phyloP scores from a whole-genome alignment of 1,140 invertebrate species.

The Zaprionus vittiger region DNA sequence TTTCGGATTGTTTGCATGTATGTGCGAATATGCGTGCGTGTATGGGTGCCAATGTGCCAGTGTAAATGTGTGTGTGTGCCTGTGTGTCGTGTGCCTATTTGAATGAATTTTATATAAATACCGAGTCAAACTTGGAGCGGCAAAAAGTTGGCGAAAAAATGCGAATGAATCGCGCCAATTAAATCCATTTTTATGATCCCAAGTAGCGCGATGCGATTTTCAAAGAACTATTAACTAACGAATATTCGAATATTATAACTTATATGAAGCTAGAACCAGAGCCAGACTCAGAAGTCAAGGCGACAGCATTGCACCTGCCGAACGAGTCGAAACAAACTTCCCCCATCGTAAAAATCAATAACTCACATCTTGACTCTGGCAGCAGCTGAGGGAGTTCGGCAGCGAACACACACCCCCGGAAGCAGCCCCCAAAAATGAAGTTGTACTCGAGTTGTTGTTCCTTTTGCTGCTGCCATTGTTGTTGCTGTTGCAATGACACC shows the following conservation, averaged over 20 bases:
- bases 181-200: slow-evolving; percentile 28
- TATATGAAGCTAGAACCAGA: not conserved
- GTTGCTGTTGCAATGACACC: slow-evolving; percentile 50
- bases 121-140: slow-evolving; percentile 36
- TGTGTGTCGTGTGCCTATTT: slow-evolving; percentile 31
- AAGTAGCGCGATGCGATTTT: not conserved
- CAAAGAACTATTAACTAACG: slow-evolving; percentile 10
- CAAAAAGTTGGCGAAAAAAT: slow-evolving; percentile 29
- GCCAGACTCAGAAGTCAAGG: slow-evolving; percentile 3
- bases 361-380: slow-evolving; percentile 52
- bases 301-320: slow-evolving; percentile 29
- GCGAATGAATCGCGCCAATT: slow-evolving; percentile 18
- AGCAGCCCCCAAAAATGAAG: slow-evolving; percentile 29
- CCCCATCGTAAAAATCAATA: slow-evolving; percentile 68
- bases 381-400: slow-evolving; percentile 9
- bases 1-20: slow-evolving; percentile 35
- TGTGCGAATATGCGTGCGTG: slow-evolving; percentile 9
- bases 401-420: slow-evolving; percentile 37
- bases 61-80: not conserved
- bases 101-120: slow-evolving; percentile 53
- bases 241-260: not conserved
- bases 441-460: slow-evolving; percentile 5
- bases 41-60: slow-evolving; percentile 2
- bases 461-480: not conserved
- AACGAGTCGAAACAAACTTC: slow-evolving; percentile 23